Base-by-base conservation (phyloP, 2,888 invertebrate genomes). In the Limenitis camilla region DNA sequence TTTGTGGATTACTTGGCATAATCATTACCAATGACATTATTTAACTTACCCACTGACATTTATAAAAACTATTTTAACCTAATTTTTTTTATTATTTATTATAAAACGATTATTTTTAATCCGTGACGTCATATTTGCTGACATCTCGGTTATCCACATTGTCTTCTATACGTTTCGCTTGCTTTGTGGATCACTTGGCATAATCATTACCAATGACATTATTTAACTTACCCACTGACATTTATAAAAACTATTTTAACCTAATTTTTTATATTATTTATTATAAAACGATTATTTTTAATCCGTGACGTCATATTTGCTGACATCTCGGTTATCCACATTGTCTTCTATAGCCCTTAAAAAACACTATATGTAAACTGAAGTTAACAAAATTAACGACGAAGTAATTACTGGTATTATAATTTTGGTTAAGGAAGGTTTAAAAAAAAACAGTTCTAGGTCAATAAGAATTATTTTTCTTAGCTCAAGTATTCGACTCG, bases 161-260 rank as follows among this genome's bases (percentile, higher is more conserved):
- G 19, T 19, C 19, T 19, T n/a, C n/a, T n/a, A n/a, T n/a, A n/a
- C 60, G 53, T 51, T 56, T 56, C 60, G 58, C 52, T 60, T 52
- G 53, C 50, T 53, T 50, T 60, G 52, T 53, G 48, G 58, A 58
- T 54, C 58, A 51, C 42, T 46, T 49, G 40, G 40, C 52, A 40
- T 53, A 44, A 44, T 44, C 47, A 49, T 45, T 47, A 51, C 36
- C 48, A 47, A 46, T 44, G 49, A 43, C 56, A 47, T 32, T 49
- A 40, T 49, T 49, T 55, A 33, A 33, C 19, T 10, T 28, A 40
- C 40, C 40, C 33, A 48, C 33, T 41, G 35, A 48, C 29, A 48
- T 41, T 48, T 48, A 41, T 40, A 41, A 33, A 33, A 48, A 32
- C 40, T 6, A 36, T 30, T 4, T 2, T 6, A 29, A 30, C n/a